Percentiles rank a stretch among this genome's conserved stretches.
These are phyloP conservation scores for Globodera rostochiensis DNA, from an alignment of 1,140 invertebrate species.

Conservation along the genomic window DNA sequence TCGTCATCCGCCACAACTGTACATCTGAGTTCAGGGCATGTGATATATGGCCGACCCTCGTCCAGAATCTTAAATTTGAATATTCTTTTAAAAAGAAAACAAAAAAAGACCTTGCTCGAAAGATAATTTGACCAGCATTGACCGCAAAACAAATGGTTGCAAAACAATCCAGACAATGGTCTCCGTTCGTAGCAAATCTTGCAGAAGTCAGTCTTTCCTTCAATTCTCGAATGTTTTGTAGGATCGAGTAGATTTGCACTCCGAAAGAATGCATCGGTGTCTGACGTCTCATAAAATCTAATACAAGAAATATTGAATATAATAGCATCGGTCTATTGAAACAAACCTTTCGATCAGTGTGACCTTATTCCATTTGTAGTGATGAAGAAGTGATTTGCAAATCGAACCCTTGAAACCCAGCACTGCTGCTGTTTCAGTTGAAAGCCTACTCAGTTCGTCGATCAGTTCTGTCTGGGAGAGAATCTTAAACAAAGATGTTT, in stretches of 20 bases:
- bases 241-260: slow-evolving; percentile 36
- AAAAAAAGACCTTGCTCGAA: slow-evolving; percentile 28
- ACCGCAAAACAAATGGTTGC: slow-evolving; percentile 40
- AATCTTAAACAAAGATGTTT: slow-evolving; percentile 30
- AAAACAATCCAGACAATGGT: slow-evolving; percentile 35
- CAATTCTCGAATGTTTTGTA: slow-evolving; percentile 11
- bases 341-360: slow-evolving; percentile 43
- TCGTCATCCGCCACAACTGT: slow-evolving; percentile 48
- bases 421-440: slow-evolving; percentile 45
- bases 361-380: slow-evolving; percentile 53
- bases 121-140: slow-evolving; percentile 48
- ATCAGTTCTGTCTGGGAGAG: slow-evolving; percentile 36
- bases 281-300: slow-evolving; percentile 39
- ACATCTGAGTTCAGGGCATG: slow-evolving; percentile 53
- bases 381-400: slow-evolving; percentile 44
- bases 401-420: slow-evolving; percentile 40
- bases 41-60: slow-evolving; percentile 28
- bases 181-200: slow-evolving; percentile 45
- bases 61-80: slow-evolving; percentile 39
- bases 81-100: background rate
- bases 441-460: slow-evolving; percentile 39
- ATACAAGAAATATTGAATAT: background rate
- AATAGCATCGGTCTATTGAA: no score
- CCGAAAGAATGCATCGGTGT: slow-evolving; percentile 44
- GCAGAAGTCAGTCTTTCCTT: slow-evolving; percentile 25